These are phyloP conservation scores for Bagarius yarrelli DNA, from an alignment of 2,113 vertebrate species.

Conservation along the genomic window DNA sequence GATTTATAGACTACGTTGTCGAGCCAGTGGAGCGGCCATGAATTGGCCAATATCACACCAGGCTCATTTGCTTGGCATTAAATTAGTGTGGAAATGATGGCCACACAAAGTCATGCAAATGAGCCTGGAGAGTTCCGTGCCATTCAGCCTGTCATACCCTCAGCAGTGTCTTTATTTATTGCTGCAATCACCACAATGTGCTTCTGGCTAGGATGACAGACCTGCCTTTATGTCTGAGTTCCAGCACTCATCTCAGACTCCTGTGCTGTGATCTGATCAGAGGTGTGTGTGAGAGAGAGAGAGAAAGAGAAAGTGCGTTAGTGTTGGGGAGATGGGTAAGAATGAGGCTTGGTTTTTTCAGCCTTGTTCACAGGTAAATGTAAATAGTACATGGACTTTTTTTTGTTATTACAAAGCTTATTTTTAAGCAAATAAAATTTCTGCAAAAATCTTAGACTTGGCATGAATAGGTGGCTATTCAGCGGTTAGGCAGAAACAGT, in stretches of 20 bases:
- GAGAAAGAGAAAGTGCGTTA: too few species aligned
- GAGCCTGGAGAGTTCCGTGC: conserved; percentile 90
- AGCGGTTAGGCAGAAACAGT: not conserved
- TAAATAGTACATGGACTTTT: not conserved
- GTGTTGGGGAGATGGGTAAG: too few species aligned
- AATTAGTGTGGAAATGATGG: conserved; percentile 88
- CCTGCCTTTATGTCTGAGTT: conserved; percentile 49
- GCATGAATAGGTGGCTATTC: not conserved
- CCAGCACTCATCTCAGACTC: not conserved
- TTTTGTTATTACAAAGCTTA: not conserved
- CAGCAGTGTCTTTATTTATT: conserved; percentile 98
- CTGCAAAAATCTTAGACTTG: not conserved
- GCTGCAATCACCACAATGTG: conserved; percentile 96
- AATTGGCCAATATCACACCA: conserved; percentile 87
- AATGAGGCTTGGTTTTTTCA: not conserved
- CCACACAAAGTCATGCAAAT: conserved; percentile 97
- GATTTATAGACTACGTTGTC: conserved; percentile 85
- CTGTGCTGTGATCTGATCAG: not conserved
- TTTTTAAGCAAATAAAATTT: not conserved
- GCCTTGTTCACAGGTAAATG: not conserved
- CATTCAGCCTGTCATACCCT: conserved; percentile 91
- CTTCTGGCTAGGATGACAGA: conserved; percentile 91
- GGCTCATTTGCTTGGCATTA: conserved; percentile 92
- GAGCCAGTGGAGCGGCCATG: conserved; percentile 81
- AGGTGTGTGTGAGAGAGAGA: not conserved